A percentile compares a stretch with the other conserved stretches of the same genome.
Conservation (phyloP, 2,113 vertebrate species). For the Tupaia chinensis region DNA sequence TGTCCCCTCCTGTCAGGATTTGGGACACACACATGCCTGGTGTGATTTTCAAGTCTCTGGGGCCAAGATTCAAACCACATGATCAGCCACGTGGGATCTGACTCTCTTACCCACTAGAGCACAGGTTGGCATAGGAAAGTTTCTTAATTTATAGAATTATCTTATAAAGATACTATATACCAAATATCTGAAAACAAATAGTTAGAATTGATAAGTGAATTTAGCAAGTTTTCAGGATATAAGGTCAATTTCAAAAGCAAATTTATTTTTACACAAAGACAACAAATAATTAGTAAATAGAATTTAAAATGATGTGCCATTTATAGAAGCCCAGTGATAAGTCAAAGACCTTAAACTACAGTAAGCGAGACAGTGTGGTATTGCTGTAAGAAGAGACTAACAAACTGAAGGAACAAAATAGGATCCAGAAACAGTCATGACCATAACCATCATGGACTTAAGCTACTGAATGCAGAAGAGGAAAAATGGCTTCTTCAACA, state of each 20-base stretch:
- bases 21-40: too few relatives aligned
- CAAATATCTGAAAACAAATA: conserved; percentile 11
- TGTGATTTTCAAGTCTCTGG: too few relatives aligned
- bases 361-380: neutral
- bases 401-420: neutral
- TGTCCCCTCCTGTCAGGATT: too few relatives aligned
- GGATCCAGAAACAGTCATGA: neutral
- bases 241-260: neutral
- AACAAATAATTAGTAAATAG: conserved; percentile 10
- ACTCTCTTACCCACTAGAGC: too few relatives aligned
- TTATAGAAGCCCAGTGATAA: neutral
- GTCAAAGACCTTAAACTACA: conserved; percentile 24
- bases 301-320: neutral
- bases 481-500: neutral
- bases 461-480: neutral
- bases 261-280: neutral
- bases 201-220: neutral
- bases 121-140: neutral
- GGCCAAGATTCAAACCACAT: too few relatives aligned
- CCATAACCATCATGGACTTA: neutral
- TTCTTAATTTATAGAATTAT: neutral
- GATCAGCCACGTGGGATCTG: too few relatives aligned
- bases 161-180: neutral
- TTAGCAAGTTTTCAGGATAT: neutral
- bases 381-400: neutral